These are phyloP conservation scores for Caerostris darwini DNA, from an alignment of 1,140 invertebrate species.

Conservation along the genomic window DNA sequence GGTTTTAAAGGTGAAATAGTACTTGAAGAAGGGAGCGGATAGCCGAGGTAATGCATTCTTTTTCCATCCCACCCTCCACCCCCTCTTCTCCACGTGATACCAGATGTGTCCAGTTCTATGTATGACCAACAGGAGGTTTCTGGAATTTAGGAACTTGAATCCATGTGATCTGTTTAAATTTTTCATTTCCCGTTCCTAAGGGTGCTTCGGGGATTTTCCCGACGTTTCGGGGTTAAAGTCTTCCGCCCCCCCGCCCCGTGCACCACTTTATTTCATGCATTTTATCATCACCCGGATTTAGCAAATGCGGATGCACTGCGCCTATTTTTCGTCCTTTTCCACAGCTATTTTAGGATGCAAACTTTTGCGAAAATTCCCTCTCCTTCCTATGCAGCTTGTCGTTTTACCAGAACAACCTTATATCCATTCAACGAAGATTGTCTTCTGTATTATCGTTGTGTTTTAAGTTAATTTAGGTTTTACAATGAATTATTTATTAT, in stretches of 20 bases:
- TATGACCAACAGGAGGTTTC: constrained; percentile 77
- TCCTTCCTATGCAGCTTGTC: not conserved
- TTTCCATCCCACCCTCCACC: not conserved
- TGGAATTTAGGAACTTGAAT: constrained; percentile 71
- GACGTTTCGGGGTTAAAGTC: not conserved
- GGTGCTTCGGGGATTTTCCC: constrained; percentile 54
- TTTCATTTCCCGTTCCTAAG: constrained; percentile 64
- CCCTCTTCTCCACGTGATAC: constrained; percentile 23
- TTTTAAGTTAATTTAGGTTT: no score
- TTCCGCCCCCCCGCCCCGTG: not conserved
- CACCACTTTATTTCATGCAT: constrained; percentile 69
- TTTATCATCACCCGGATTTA: constrained; percentile 74
- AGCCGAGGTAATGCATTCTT: constrained; percentile 38
- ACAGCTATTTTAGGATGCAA: not conserved
- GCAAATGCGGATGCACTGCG: constrained; percentile 23
- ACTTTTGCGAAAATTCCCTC: not conserved
- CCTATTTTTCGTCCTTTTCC: constrained; percentile 8
- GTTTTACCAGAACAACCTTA: no score
- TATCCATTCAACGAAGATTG: no score
- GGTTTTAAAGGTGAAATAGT: constrained; percentile 75
- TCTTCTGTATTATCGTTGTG: no score
- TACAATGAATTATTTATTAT: no score
- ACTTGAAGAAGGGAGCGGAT: constrained; percentile 37
- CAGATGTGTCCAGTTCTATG: constrained; percentile 76
- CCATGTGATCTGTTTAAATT: constrained; percentile 77